phyloP scores from a whole-genome alignment of 2,113 vertebrate species.

The Nerophis ophidion region DNA sequence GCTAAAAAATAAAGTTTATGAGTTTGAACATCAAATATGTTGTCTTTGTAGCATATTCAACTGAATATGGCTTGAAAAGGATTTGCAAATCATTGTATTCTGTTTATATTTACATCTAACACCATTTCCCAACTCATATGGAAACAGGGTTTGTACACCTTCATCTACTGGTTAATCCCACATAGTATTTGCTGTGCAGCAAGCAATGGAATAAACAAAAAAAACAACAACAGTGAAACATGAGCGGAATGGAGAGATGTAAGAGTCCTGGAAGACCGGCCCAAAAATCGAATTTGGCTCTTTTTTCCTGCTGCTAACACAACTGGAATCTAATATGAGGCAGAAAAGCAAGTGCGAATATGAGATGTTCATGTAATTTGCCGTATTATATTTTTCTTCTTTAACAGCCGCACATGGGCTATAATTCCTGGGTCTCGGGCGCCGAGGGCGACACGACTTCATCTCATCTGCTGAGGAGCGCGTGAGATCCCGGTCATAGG shows the following conservation, averaged over 20 bases:
- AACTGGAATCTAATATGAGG: constrained; percentile 48
- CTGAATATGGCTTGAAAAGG: no score
- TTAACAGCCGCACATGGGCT: constrained; percentile 43
- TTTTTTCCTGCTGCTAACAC: constrained; percentile 9
- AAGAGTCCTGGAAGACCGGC: neutral
- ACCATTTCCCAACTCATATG: no score
- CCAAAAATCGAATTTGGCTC: constrained; percentile 19
- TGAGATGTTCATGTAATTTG: constrained; percentile 59
- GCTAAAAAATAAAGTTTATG: no score
- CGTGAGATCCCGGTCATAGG: constrained; percentile 49
- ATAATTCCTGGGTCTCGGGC: constrained; percentile 42
- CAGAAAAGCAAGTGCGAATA: constrained; percentile 46
- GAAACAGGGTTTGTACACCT: no score
- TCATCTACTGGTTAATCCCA: no score
- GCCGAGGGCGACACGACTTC: constrained; percentile 41
- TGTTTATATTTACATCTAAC: no score
- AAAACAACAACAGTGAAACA: neutral
- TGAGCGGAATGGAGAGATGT: constrained; percentile 1
- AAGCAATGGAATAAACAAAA: neutral
- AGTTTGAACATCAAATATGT: no score
- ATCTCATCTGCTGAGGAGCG: constrained; percentile 58
- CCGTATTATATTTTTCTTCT: constrained; percentile 33
- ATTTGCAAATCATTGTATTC: no score
- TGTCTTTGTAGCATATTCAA: no score
- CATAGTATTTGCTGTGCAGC: neutral